phyloP scores from a whole-genome alignment of 2,888 invertebrate genomes.

The Lamellibrachia satsuma region DNA sequence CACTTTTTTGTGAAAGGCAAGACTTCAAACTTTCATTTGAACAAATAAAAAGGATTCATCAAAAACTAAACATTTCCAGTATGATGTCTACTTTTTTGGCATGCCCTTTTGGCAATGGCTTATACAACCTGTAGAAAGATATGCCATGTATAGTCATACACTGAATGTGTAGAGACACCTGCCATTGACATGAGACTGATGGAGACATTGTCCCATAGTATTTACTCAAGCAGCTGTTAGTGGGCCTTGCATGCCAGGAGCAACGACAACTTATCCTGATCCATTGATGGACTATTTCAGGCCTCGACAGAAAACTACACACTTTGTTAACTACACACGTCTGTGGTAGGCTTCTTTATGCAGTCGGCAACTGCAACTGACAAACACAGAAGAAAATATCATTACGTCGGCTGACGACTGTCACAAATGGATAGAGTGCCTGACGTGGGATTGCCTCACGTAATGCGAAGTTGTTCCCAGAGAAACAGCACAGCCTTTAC shows the following conservation, averaged over 20 bases:
- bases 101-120: no score
- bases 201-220: not conserved
- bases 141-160: not conserved
- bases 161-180: not conserved
- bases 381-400: not conserved
- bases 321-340: slow-evolving; percentile 4
- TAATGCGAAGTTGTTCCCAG: not conserved
- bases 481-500: not conserved
- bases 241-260: not conserved
- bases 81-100: no score
- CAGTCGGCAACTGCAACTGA: not conserved
- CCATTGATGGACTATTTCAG: not conserved
- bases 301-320: not conserved
- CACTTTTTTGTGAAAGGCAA: no score
- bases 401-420: not conserved
- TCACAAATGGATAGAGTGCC: not conserved
- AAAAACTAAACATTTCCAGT: no score
- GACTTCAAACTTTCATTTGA: no score
- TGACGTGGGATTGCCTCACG: not conserved
- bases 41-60: no score
- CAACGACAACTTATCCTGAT: not conserved
- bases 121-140: no score
- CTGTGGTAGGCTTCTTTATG: not conserved
- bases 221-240: not conserved
- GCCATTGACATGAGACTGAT: not conserved